Evolutionary conservation across 2,888 invertebrate genomes (phyloP).

Genomic region (Xanthia togata): DNA sequence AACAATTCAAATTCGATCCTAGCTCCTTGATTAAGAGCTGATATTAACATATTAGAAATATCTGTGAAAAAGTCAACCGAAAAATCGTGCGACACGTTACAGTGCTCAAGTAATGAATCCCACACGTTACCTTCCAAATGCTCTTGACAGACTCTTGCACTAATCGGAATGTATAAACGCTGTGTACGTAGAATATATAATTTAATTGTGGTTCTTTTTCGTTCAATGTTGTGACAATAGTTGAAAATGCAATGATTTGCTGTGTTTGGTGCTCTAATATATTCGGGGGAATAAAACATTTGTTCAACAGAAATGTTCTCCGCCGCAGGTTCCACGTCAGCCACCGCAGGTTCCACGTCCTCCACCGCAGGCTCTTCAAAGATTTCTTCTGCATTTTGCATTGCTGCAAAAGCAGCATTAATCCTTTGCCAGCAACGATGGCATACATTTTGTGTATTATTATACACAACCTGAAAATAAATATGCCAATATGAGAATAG

Average conservation of each 20-base stretch:
- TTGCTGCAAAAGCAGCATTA: too few relatives aligned
- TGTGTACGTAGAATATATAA: not conserved
- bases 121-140: not conserved
- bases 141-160: not conserved
- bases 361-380: not conserved
- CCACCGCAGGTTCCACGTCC: too few relatives aligned
- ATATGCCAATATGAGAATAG: not conserved
- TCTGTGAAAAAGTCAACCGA: too few relatives aligned
- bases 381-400: too few relatives aligned
- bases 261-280: not conserved
- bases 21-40: not conserved
- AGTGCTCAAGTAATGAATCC: not conserved
- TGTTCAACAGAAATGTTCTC: not conserved
- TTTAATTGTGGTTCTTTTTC: not conserved
- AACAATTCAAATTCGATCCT: not conserved
- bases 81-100: not conserved
- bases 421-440: slow-evolving; percentile 1
- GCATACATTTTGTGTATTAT: not conserved
- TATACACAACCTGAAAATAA: not conserved
- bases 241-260: not conserved
- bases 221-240: not conserved
- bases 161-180: not conserved
- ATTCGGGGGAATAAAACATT: not conserved
- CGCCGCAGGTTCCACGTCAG: not conserved
- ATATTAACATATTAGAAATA: too few relatives aligned